Evolutionary conservation across 2,113 vertebrate genomes (phyloP).

Genomic region (Oreochromis tanganicae): DNA sequence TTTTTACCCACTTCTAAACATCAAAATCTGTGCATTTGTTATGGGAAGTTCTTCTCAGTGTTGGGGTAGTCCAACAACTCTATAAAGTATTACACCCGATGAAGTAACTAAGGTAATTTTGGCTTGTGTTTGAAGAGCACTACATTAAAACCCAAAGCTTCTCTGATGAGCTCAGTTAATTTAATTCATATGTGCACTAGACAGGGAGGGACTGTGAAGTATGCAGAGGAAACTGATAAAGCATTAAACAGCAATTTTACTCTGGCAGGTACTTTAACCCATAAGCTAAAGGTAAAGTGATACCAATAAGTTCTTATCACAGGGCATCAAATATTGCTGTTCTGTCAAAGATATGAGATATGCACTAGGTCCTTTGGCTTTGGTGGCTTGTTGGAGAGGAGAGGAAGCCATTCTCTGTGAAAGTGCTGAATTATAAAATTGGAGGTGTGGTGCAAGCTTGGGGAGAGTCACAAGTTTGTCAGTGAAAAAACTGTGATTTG

Average conservation of each 20-base stretch:
- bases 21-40: not conserved
- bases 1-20: not conserved
- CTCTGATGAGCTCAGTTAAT: not conserved
- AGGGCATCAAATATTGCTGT: not conserved
- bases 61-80: not conserved
- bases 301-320: not conserved
- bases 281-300: not conserved
- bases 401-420: not conserved
- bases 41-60: not conserved
- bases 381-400: not conserved
- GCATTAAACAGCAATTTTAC: not conserved
- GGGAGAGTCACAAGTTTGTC: not conserved
- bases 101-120: not conserved
- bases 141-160: not conserved
- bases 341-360: not conserved
- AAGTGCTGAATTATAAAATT: not conserved
- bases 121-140: not conserved
- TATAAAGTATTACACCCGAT: not conserved
- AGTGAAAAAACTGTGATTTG: fast-evolving
- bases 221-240: not conserved
- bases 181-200: not conserved
- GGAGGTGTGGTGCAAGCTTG: not conserved
- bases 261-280: not conserved
- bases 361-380: not conserved
- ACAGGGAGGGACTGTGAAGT: not conserved